Evolutionary conservation across 2,113 vertebrate species (phyloP).

Genomic region (Pelodiscus sinensis): DNA sequence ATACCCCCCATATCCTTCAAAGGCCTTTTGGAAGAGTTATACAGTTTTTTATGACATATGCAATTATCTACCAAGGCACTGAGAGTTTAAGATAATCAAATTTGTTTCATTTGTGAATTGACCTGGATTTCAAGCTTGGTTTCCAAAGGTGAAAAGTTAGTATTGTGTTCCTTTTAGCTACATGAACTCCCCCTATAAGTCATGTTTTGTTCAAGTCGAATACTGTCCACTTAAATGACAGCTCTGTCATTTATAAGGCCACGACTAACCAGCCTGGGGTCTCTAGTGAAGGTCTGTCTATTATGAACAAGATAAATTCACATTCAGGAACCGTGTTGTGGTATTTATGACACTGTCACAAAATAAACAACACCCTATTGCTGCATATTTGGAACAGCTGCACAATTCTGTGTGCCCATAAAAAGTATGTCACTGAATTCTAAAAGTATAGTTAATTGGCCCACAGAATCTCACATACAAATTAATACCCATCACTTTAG

Average conservation of each 20-base stretch:
- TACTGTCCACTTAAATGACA: not conserved
- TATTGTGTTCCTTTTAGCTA: not conserved
- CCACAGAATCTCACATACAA: not conserved
- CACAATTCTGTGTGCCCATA: not conserved
- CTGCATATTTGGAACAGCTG: not conserved
- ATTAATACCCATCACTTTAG: not conserved
- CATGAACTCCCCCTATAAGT: not conserved
- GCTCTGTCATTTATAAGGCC: not conserved
- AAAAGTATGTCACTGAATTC: not conserved
- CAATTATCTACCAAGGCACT: not conserved
- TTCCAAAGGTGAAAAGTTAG: not conserved
- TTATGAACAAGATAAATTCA: constrained; percentile 6
- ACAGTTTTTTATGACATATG: not conserved
- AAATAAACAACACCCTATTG: constrained; percentile 16
- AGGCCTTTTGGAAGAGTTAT: not conserved
- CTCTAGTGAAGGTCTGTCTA: not conserved
- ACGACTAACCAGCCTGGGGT: not conserved
- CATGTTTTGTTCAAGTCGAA: not conserved
- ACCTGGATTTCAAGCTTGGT: not conserved
- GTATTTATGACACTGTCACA: not conserved
- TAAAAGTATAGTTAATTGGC: not conserved
- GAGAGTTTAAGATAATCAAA: not conserved
- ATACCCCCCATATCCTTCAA: not conserved
- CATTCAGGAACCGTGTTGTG: not conserved
- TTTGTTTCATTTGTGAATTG: not conserved